Evolutionary conservation across 2,113 vertebrate genomes (phyloP).

Genomic region (Chaetura pelagica): DNA sequence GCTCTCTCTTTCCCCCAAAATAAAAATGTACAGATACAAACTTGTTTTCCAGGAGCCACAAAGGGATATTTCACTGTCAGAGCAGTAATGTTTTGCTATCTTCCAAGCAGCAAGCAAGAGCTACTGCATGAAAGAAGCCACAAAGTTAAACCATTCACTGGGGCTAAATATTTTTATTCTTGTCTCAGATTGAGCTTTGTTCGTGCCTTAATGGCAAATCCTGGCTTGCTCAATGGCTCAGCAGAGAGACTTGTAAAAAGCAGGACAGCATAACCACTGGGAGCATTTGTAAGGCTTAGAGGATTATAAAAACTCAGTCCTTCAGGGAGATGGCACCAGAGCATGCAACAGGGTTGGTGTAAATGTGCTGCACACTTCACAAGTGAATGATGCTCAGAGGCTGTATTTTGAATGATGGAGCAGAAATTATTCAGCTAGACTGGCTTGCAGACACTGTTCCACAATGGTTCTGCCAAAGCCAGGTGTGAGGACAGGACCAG

Average conservation of each 20-base stretch:
- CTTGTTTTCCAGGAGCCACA: neutral
- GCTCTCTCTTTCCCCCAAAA: neutral
- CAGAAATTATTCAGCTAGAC: fast-evolving
- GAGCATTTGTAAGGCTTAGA: neutral
- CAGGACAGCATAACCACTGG: neutral
- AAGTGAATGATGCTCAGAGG: neutral
- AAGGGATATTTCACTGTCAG: neutral
- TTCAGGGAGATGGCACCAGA: neutral
- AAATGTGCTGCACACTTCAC: neutral
- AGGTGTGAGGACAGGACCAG: neutral
- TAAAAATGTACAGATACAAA: neutral
- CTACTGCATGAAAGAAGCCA: neutral
- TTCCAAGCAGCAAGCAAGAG: neutral
- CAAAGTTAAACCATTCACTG: neutral
- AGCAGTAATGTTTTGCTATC: neutral
- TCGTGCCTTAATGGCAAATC: neutral
- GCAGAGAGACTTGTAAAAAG: neutral
- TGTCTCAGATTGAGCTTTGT: neutral
- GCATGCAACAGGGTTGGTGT: neutral
- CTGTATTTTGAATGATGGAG: no score
- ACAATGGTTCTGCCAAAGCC: neutral
- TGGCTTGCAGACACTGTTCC: neutral
- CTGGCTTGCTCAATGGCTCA: neutral
- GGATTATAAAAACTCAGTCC: neutral
- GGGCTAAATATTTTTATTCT: neutral